Conservation (phyloP, 2,113 vertebrate species). For the Hippocampus mohnikei region DNA sequence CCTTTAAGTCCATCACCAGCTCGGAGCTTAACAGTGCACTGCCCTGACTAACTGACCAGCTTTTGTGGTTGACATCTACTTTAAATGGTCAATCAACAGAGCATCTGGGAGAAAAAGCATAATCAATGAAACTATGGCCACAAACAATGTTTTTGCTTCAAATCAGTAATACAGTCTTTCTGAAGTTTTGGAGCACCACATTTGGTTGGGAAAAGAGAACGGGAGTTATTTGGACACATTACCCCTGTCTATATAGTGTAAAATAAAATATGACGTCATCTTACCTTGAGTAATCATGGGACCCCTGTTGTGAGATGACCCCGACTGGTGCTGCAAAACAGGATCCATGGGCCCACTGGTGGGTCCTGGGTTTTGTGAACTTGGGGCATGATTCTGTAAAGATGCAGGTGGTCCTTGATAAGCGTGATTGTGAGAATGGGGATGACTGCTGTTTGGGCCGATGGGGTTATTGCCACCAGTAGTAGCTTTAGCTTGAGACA, state of each 20-base stretch:
- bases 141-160: background rate
- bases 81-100: slow-evolving; percentile 6
- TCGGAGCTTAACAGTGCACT: slow-evolving; percentile 46
- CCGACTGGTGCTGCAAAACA: slow-evolving; percentile 63
- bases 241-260: background rate
- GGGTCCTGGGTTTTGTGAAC: slow-evolving; percentile 67
- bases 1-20: slow-evolving; percentile 63
- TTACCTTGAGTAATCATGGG: slow-evolving; percentile 65
- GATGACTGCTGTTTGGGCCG: slow-evolving; percentile 57
- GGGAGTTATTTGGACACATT: background rate
- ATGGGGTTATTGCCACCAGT: slow-evolving; percentile 69
- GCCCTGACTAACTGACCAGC: slow-evolving; percentile 33
- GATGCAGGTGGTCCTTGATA: slow-evolving; percentile 73
- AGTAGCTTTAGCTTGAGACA: slow-evolving; percentile 74
- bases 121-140: background rate
- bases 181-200: background rate
- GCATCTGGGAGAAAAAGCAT: background rate
- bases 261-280: slow-evolving; percentile 3
- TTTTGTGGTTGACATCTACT: slow-evolving; percentile 39
- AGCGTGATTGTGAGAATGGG: slow-evolving; percentile 60
- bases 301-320: slow-evolving; percentile 61
- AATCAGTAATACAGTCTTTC: background rate
- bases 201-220: background rate
- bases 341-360: slow-evolving; percentile 66
- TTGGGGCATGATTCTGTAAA: slow-evolving; percentile 73